Conservation (phyloP, 2,888 invertebrate genomes). For the Leptarthrus brevirostris region DNA sequence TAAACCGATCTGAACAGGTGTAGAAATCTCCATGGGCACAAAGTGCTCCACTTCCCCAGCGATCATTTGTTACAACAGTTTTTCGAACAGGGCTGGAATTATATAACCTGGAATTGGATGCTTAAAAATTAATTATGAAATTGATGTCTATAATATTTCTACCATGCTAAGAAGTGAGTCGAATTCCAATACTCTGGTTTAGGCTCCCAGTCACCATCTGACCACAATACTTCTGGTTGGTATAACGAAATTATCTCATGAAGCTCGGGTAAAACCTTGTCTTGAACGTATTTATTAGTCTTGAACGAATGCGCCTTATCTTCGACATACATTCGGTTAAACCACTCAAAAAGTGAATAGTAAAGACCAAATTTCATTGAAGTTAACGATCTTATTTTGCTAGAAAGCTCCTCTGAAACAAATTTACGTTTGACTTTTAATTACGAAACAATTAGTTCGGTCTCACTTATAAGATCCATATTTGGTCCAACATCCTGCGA, state of each 20-base stretch:
- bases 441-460: neutral
- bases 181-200: slow-evolving; percentile 85
- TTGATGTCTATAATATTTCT: too few relatives aligned
- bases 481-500: slow-evolving; percentile 81
- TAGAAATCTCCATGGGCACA: slow-evolving; percentile 92
- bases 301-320: slow-evolving; percentile 76
- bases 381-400: slow-evolving; percentile 59
- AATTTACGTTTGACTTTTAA: neutral
- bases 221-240: slow-evolving; percentile 87
- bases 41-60: slow-evolving; percentile 85
- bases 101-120: slow-evolving; percentile 79
- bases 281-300: slow-evolving; percentile 74
- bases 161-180: slow-evolving; percentile 84
- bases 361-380: slow-evolving; percentile 83
- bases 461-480: slow-evolving; percentile 77
- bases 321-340: slow-evolving; percentile 79
- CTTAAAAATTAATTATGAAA: too few relatives aligned
- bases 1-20: slow-evolving; percentile 74
- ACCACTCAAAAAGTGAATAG: slow-evolving; percentile 91
- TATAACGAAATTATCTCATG: slow-evolving; percentile 79
- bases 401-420: slow-evolving; percentile 50
- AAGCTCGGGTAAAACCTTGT: slow-evolving; percentile 83
- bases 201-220: slow-evolving; percentile 96
- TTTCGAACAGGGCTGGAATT: slow-evolving; percentile 91
- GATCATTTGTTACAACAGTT: slow-evolving; percentile 90